Percentiles rank a stretch among this genome's conserved stretches.
These are phyloP conservation scores for Pemphigus obesinymphae DNA, from an alignment of 1,140 invertebrate genomes.

Conservation along the genomic window DNA sequence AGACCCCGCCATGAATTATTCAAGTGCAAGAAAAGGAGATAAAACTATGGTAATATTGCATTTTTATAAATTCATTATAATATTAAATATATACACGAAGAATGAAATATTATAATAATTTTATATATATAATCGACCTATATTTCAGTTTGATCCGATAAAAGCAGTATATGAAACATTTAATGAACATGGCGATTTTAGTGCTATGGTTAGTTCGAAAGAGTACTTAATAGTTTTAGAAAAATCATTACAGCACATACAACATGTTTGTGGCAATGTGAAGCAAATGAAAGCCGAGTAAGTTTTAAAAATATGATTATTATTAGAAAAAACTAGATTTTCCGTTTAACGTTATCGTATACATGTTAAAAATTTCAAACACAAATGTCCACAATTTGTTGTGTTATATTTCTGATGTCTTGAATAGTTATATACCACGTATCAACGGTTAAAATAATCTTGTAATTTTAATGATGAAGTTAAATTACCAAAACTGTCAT, in stretches of 20 bases:
- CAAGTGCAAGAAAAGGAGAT: constrained; percentile 67
- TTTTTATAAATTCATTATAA: neutral
- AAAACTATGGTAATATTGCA: constrained; percentile 67
- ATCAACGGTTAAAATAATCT: too few relatives aligned
- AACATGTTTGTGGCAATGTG: constrained; percentile 9
- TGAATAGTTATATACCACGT: too few relatives aligned
- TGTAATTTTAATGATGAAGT: too few relatives aligned
- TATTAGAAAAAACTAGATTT: too few relatives aligned
- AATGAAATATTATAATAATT: neutral
- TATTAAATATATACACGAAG: neutral
- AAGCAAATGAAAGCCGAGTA: constrained; percentile 28
- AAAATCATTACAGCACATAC: neutral
- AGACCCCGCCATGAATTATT: constrained; percentile 63
- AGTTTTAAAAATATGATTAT: neutral
- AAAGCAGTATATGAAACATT: constrained; percentile 15
- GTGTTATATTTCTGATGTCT: too few relatives aligned
- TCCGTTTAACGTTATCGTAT: too few relatives aligned
- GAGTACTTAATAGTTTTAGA: neutral
- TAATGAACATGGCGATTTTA: neutral
- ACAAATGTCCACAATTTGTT: too few relatives aligned
- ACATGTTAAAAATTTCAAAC: too few relatives aligned
- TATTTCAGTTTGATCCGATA: constrained; percentile 27
- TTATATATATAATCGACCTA: neutral
- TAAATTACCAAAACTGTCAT: too few relatives aligned
- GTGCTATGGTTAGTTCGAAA: neutral